Evolutionary conservation across 53 echinoderm and acorn worm species (phyloP).

Genomic region (Hippasteria phrygiana): DNA sequence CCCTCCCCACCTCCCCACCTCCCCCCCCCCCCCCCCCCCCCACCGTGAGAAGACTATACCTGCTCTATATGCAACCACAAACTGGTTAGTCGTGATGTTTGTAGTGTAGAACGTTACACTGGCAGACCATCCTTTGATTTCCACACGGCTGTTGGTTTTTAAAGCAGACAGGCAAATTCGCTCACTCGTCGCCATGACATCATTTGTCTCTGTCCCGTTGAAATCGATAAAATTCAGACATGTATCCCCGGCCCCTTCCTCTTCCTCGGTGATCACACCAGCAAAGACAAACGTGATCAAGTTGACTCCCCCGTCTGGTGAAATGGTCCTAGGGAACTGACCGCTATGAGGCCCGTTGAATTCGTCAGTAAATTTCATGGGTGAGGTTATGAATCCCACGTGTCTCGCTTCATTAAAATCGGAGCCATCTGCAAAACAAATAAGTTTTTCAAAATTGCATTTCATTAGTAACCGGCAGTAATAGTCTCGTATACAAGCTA

Average conservation of each 20-base stretch:
- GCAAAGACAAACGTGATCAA: conserved; percentile 3
- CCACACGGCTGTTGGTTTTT: not conserved
- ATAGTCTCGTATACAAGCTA: too few species aligned
- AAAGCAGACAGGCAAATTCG: conserved; percentile 13
- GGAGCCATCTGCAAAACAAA: not conserved
- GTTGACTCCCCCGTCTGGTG: conserved; percentile 14
- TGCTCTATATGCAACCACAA: conserved; percentile 27
- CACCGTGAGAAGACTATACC: conserved; percentile 14
- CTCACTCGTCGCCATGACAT: not conserved
- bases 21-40: not conserved
- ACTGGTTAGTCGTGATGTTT: conserved; percentile 15
- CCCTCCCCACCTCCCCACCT: too few species aligned
- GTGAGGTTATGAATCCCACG: conserved; percentile 13
- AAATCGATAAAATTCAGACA: not conserved
- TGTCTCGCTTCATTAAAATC: not conserved
- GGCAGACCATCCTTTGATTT: conserved; percentile 18
- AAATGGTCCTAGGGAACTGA: not conserved
- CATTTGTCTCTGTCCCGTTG: not conserved
- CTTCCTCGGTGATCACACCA: conserved; percentile 7
- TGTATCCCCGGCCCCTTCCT: not conserved
- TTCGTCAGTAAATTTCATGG: not conserved
- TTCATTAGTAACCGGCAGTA: not conserved
- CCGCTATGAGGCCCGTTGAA: not conserved
- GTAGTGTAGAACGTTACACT: not conserved
- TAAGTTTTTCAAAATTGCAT: not conserved